Evolutionary conservation across 2,797 vertebrate genomes (phyloP), one percentile per base, ranked within the genome.

Genomic region (Spinibarbus caldwelli): DNA sequence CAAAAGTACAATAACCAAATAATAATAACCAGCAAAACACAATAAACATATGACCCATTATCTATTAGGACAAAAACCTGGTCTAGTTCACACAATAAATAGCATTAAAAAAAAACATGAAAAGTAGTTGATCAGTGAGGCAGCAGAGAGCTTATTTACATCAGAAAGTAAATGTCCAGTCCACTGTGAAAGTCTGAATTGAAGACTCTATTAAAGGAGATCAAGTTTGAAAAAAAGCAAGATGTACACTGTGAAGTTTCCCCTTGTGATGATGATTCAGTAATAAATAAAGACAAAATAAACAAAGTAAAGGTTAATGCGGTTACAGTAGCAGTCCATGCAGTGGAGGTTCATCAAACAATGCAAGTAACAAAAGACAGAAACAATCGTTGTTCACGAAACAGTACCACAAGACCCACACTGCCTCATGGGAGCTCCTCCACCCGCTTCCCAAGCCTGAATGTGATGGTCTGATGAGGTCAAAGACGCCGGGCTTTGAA

Each of bases 381-480:
- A 79, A 75, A 47, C 14, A 14, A 67, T 80, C 70, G 38, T 15
- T 52, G 41, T 54, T 67, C 45, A 76, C 68, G 36, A 82, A 85
- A 85, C 43, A 76, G 17, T 59, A 87, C 83, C 57, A 80, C 36
- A 70, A 75, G 59, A 82, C 29, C 75, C 80, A 19, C 68, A 67
- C 64, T 72, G 83, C 52, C 66, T 31, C 52, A 78, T 85, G 62
- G 19, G 19, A 86, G 49, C 52, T 59, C 71, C 43, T 66, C 21
- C 71, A 64, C 83, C 83, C 72, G 84, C 86, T 88, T 38, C 88
- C 89, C 86, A 34, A 86, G 78, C 52, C 87, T 78, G 85, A 36
- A 85, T 10, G 23, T 45, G 71, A 83, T 89, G 88, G 49, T 72
- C 72, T 52, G 80, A 45, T 76, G 84, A 84, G 82, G 70, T 87